Conservation (phyloP, 2,888 invertebrate species). For the Dryomyza anilis region DNA sequence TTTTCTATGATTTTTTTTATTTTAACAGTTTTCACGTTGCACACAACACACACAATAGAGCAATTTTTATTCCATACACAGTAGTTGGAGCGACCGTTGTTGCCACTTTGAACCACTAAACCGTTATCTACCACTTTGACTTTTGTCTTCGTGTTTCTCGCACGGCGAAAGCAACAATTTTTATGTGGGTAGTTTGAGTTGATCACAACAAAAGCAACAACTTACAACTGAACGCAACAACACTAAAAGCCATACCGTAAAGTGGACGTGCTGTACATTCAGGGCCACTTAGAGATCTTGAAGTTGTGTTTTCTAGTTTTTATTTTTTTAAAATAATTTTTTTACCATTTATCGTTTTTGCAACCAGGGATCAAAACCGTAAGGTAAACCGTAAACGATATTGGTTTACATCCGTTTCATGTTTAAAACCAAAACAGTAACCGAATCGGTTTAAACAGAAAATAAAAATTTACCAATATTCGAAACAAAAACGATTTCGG, state of each 20-base stretch:
- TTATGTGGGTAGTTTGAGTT: background rate
- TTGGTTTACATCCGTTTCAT: no score
- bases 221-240: background rate
- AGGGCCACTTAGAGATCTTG: background rate
- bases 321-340: no score
- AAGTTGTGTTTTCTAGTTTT: no score
- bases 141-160: constrained; percentile 2
- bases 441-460: no score
- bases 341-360: no score
- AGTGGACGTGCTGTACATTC: background rate
- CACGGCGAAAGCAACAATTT: constrained; percentile 18
- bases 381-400: no score
- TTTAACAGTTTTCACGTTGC: background rate
- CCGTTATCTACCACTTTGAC: constrained; percentile 10
- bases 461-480: no score
- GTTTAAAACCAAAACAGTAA: no score
- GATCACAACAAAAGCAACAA: constrained; percentile 16
- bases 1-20: no score
- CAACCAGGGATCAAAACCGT: no score
- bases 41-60: background rate
- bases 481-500: no score
- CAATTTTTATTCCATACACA: background rate
- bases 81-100: constrained; percentile 5
- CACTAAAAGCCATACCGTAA: background rate
- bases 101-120: constrained; percentile 14